Conservation (phyloP, 2,888 invertebrate species). For the Vandiemenella viatica region DNA sequence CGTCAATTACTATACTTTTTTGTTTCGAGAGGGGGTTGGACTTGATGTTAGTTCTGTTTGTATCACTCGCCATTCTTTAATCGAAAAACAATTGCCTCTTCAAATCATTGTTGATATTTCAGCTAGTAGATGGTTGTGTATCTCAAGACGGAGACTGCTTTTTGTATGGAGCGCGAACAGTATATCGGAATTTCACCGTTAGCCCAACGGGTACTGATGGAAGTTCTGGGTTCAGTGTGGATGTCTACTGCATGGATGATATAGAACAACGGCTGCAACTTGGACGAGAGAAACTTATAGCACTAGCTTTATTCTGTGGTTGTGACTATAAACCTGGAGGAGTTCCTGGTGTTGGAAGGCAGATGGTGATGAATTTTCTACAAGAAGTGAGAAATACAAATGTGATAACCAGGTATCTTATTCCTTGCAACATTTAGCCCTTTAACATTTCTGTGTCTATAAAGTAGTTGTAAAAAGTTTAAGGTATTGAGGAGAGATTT, state of each 20-base stretch:
- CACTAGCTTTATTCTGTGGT: conserved; percentile 68
- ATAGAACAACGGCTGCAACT: conserved; percentile 51
- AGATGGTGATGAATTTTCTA: conserved; percentile 57
- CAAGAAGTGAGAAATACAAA: conserved; percentile 44
- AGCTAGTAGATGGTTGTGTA: conserved; percentile 75
- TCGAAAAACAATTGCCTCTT: no score
- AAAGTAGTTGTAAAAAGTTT: no score
- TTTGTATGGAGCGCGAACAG: conserved; percentile 71
- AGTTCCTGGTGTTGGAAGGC: conserved; percentile 60
- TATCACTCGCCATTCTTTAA: no score
- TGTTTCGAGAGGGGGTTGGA: no score
- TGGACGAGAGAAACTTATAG: conserved; percentile 68
- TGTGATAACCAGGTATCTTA: conserved; percentile 47
- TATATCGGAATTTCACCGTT: conserved; percentile 76
- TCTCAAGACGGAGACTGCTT: conserved; percentile 90
- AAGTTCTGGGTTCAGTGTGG: conserved; percentile 55
- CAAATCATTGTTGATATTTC: conserved; percentile 7
- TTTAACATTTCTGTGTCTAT: no score
- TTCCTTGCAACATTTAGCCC: no score
- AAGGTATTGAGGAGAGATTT: no score
- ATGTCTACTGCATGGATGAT: conserved; percentile 56
- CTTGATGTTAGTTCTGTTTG: no score
- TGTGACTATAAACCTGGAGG: conserved; percentile 74
- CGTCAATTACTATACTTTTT: no score
- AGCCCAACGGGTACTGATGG: conserved; percentile 50